phyloP scores from a whole-genome alignment of 92 coral and sea anemone genomes.

The Siderastrea siderea region DNA sequence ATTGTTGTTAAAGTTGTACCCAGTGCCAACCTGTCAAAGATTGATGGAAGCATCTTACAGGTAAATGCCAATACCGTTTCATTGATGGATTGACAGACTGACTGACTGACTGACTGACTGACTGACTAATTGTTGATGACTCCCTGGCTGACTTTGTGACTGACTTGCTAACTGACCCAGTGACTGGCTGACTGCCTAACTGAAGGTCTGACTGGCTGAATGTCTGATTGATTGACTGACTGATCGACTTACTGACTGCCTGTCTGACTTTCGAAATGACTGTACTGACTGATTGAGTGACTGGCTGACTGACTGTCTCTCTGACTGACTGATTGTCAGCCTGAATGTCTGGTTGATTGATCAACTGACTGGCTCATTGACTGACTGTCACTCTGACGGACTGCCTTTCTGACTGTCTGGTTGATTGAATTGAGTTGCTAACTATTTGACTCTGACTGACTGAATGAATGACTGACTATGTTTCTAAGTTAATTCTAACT shows the following conservation, averaged over 20 bases:
- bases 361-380: neutral
- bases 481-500: neutral
- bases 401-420: neutral
- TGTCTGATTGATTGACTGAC: no score
- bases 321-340: neutral
- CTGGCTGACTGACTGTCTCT: neutral
- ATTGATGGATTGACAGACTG: neutral
- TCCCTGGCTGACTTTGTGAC: neutral
- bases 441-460: no score
- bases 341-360: neutral
- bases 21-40: conserved; percentile 37
- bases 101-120: neutral
- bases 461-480: no score
- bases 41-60: conserved; percentile 30
- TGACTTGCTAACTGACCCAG: neutral
- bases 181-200: no score
- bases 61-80: neutral
- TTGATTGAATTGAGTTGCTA: no score
- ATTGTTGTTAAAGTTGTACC: conserved; percentile 58
- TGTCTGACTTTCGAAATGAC: no score
- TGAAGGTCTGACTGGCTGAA: no score
- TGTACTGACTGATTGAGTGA: no score
- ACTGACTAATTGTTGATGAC: neutral
- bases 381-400: no score
- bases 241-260: no score